These are phyloP conservation scores for Morelia viridis DNA, from an alignment of 2,797 vertebrate species.

Conservation along the genomic window DNA sequence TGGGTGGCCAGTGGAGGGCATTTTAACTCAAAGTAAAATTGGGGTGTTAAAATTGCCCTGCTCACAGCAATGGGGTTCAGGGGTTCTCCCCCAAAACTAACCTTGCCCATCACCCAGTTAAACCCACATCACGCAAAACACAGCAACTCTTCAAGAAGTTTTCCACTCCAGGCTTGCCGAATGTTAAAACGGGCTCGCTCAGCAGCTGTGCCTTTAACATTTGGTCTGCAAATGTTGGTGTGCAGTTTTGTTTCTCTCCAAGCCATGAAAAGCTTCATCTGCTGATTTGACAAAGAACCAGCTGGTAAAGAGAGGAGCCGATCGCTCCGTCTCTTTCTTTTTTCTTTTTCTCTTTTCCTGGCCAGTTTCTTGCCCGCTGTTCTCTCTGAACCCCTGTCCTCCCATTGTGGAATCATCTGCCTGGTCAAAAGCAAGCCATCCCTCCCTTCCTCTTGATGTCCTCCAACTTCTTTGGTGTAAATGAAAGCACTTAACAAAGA, in stretches of 20 bases:
- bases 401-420: neutral
- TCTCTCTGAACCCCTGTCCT: neutral
- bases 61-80: neutral
- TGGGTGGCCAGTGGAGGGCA: neutral
- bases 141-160: neutral
- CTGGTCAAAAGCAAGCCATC: neutral
- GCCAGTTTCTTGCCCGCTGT: neutral
- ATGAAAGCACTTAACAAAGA: slow-evolving; percentile 3
- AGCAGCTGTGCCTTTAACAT: neutral
- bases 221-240: neutral
- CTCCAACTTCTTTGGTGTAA: slow-evolving; percentile 6
- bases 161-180: neutral
- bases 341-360: neutral
- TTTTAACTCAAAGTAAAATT: neutral
- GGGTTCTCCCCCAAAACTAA: neutral
- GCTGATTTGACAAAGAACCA: neutral
- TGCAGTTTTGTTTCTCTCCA: neutral
- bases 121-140: neutral
- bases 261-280: neutral
- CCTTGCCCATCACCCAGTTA: neutral
- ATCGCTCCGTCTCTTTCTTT: neutral
- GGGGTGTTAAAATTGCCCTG: neutral
- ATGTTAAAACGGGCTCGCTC: neutral
- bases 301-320: neutral
- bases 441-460: neutral